Conservation (phyloP, 2,113 vertebrate genomes). For the Castor canadensis region DNA sequence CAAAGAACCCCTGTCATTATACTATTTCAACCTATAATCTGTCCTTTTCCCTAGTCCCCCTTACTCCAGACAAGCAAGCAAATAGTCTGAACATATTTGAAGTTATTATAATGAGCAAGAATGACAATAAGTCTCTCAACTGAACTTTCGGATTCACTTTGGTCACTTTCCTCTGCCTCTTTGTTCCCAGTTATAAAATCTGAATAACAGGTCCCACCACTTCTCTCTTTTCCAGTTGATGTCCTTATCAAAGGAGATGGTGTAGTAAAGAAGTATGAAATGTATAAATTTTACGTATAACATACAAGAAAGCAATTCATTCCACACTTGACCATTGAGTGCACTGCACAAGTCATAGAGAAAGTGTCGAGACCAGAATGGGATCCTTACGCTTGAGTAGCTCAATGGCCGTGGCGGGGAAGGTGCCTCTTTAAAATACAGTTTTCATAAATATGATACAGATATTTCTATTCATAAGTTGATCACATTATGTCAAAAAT, state of each 20-base stretch:
- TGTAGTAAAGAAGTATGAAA: background rate
- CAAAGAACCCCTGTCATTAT: constrained; percentile 31
- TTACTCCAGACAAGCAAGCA: background rate
- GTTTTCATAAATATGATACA: background rate
- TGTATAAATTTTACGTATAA: background rate
- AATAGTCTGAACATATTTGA: background rate
- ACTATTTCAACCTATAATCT: background rate
- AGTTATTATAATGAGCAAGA: background rate
- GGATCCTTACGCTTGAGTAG: background rate
- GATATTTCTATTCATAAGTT: background rate
- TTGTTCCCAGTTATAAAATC: background rate
- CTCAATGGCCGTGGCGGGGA: background rate
- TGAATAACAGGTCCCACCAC: background rate
- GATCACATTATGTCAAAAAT: background rate
- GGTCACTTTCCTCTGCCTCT: background rate
- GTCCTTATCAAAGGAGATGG: background rate
- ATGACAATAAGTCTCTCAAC: background rate
- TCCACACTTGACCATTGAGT: background rate
- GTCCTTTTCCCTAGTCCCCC: background rate
- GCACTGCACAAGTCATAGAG: background rate
- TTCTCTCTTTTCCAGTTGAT: background rate
- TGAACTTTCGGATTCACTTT: background rate
- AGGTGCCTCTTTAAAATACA: background rate
- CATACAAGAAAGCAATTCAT: background rate
- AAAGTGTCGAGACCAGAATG: background rate